Conservation (phyloP, 35 echinoderm and acorn worm genomes). For the Apostichopus parvimensis region DNA sequence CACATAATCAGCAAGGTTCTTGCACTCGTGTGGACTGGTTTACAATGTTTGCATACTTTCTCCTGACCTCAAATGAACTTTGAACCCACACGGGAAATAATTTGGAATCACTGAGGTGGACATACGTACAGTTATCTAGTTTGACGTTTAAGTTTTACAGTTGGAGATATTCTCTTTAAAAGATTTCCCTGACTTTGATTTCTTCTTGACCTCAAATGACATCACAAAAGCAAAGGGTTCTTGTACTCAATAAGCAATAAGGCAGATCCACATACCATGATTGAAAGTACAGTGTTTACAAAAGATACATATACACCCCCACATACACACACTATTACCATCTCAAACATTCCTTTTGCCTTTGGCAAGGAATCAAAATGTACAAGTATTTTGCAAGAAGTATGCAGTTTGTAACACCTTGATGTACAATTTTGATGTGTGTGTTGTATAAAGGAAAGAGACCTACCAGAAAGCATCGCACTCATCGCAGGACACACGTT, state of each 20-base stretch:
- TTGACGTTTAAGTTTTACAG: background rate
- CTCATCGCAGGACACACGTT: background rate
- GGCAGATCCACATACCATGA: background rate
- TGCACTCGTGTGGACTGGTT: background rate
- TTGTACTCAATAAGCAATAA: background rate
- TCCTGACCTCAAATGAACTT: background rate
- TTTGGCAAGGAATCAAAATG: too few species aligned
- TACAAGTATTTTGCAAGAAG: too few species aligned
- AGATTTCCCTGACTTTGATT: background rate
- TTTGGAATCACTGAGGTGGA: background rate
- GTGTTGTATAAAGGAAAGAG: background rate
- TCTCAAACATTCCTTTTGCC: too few species aligned
- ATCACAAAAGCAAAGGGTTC: background rate
- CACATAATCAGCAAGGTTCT: too few species aligned
- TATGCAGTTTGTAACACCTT: background rate
- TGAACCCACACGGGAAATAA: background rate
- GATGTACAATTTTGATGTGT: background rate
- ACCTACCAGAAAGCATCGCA: slow-evolving; percentile 16
- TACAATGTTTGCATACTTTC: background rate
- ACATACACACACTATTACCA: too few species aligned
- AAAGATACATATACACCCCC: background rate
- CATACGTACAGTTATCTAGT: background rate
- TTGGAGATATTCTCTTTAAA: background rate
- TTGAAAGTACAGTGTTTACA: background rate
- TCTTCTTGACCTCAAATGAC: background rate